A percentile compares a stretch with the other conserved stretches of the same genome.
Evolutionary conservation across 1,140 invertebrate genomes (phyloP).

Genomic region (Stegodyphus mimosarum): DNA sequence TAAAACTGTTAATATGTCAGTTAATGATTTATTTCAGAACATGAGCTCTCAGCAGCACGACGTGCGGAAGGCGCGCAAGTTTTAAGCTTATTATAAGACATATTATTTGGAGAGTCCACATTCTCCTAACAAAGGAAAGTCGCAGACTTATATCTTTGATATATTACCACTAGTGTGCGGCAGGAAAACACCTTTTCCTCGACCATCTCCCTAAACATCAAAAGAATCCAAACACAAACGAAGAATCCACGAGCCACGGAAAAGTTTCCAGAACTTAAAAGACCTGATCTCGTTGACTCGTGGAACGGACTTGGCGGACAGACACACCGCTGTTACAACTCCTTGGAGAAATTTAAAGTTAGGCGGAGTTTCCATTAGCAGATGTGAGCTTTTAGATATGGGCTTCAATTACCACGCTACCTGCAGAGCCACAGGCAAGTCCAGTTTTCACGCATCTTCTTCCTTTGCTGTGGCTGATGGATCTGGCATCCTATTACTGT

Average conservation of each 20-base stretch:
- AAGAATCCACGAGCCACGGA: too few relatives aligned
- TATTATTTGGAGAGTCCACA: too few relatives aligned
- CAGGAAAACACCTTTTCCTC: too few relatives aligned
- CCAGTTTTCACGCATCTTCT: conserved; percentile 11
- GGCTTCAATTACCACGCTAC: conserved; percentile 6
- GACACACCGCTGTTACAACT: background rate
- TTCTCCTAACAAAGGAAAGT: too few relatives aligned
- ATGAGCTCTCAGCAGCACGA: too few relatives aligned
- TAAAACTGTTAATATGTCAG: too few relatives aligned
- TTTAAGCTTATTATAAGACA: too few relatives aligned
- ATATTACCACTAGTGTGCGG: background rate
- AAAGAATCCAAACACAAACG: background rate
- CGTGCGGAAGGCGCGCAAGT: too few relatives aligned
- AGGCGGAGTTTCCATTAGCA: conserved; percentile 28
- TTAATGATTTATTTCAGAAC: too few relatives aligned
- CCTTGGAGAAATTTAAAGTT: conserved; percentile 45
- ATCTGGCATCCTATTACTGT: conserved; percentile 31
- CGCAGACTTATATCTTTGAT: too few relatives aligned
- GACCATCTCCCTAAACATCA: background rate
- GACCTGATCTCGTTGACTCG: conserved; percentile 20
- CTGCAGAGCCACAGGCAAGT: conserved; percentile 7
- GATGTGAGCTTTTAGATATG: background rate
- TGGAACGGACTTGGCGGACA: background rate
- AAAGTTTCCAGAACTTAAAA: conserved; percentile 12
- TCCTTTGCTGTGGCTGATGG: conserved; percentile 13